phyloP scores from a whole-genome alignment of 1,140 invertebrate genomes.

The Bombus polaris region DNA sequence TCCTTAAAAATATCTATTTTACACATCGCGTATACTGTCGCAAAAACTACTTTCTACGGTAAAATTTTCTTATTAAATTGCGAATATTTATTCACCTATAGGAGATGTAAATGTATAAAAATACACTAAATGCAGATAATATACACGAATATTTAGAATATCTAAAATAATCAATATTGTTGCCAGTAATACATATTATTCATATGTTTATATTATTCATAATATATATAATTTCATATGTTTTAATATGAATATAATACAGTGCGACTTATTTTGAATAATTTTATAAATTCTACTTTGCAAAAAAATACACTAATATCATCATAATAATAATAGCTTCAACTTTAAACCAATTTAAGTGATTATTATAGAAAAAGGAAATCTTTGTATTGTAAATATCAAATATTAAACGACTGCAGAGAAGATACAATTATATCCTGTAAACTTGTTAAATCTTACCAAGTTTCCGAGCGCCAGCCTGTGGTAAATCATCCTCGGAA shows the following conservation, averaged over 20 bases:
- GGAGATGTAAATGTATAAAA: no score
- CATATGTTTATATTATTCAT: no score
- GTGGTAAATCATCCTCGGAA: conserved; percentile 78
- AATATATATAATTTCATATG: no score
- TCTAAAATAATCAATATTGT: no score
- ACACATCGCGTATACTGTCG: neutral
- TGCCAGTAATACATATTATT: no score
- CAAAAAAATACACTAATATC: neutral
- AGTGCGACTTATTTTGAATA: neutral
- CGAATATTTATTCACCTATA: no score
- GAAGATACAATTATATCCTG: neutral
- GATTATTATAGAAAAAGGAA: neutral
- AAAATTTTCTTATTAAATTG: no score
- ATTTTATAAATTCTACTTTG: neutral
- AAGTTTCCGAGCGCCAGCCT: conserved; percentile 73
- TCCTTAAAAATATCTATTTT: conserved; percentile 53
- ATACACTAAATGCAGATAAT: no score
- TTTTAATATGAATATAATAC: no score
- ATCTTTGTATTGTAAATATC: neutral
- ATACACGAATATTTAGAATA: no score
- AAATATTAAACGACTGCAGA: neutral
- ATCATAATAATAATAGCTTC: neutral
- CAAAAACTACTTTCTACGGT: neutral
- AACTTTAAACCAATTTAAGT: neutral
- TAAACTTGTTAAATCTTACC: conserved; percentile 63